Evolutionary conservation across 1,140 invertebrate genomes (phyloP).

Genomic region (Oncopodura yosiiana): DNA sequence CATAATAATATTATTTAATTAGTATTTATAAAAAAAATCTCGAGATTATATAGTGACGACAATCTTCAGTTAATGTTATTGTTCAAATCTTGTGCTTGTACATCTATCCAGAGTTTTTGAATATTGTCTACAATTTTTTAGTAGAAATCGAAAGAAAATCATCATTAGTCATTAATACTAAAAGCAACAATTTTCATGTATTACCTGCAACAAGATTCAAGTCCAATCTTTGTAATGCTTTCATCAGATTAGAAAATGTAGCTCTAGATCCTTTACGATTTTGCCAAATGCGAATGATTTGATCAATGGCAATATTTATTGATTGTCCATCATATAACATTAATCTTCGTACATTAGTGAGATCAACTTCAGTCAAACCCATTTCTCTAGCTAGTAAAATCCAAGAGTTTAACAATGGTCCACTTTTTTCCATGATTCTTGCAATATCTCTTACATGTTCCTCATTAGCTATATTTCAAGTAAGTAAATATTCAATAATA

Average conservation of each 20-base stretch:
- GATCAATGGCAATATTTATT: too few species aligned
- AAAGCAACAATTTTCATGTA: too few species aligned
- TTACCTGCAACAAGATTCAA: conserved; percentile 19
- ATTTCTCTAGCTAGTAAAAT: not conserved
- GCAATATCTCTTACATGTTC: conserved; percentile 4
- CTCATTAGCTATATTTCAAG: conserved; percentile 1
- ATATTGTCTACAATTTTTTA: too few species aligned
- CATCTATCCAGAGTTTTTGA: too few species aligned
- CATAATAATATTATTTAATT: too few species aligned
- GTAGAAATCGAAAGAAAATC: too few species aligned
- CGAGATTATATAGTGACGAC: too few species aligned
- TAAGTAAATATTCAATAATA: conserved; percentile 1
- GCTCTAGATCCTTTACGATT: conserved; percentile 18
- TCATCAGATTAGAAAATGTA: conserved; percentile 10
- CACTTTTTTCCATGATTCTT: conserved; percentile 4
- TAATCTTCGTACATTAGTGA: conserved; percentile 11
- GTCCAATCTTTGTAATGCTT: conserved; percentile 2
- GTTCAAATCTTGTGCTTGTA: too few species aligned
- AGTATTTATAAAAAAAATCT: too few species aligned
- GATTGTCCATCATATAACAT: conserved; percentile 18
- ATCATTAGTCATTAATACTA: too few species aligned
- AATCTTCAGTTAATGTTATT: too few species aligned
- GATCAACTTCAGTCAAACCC: not conserved
- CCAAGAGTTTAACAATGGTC: conserved; percentile 7
- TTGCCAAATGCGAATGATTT: too few species aligned